Evolutionary conservation across 2,113 vertebrate species (phyloP).

Genomic region (Podarcis muralis): DNA sequence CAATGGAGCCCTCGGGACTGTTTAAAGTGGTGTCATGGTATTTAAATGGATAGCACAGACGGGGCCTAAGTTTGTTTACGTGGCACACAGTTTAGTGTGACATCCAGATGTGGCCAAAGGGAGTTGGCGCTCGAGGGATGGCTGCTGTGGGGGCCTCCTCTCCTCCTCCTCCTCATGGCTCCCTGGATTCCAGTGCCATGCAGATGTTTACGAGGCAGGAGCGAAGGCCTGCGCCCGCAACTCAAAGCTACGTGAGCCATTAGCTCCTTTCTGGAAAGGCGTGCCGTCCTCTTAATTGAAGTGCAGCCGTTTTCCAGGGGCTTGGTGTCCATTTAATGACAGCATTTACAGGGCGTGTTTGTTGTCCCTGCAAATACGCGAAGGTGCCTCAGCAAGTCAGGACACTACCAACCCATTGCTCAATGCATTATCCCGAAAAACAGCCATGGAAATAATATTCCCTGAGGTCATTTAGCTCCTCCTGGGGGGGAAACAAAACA

Average conservation of each 20-base stretch:
- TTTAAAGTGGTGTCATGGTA: too few species aligned
- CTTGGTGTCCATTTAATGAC: constrained; percentile 30
- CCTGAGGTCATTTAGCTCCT: constrained; percentile 54
- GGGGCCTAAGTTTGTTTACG: neutral
- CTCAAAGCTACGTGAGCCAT: constrained; percentile 1
- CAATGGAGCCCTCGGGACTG: too few species aligned
- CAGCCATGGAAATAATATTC: constrained; percentile 29
- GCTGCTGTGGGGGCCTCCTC: neutral
- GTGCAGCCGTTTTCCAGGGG: neutral
- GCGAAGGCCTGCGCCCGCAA: constrained; percentile 9
- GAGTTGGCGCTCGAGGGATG: neutral
- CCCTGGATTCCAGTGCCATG: neutral
- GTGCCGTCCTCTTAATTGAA: constrained; percentile 38
- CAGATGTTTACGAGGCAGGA: neutral
- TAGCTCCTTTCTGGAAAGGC: constrained; percentile 32
- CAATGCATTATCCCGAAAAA: constrained; percentile 40
- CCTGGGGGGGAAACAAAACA: constrained; percentile 21
- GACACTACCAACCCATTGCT: constrained; percentile 50
- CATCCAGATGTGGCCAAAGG: neutral
- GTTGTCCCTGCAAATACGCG: constrained; percentile 38
- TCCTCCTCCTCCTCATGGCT: neutral
- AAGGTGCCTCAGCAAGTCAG: constrained; percentile 58
- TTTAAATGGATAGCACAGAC: too few species aligned
- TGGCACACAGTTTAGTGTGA: neutral
- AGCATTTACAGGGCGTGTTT: neutral